Conservation (phyloP, 92 coral and sea anemone genomes). For the Desmophyllum pertusum region DNA sequence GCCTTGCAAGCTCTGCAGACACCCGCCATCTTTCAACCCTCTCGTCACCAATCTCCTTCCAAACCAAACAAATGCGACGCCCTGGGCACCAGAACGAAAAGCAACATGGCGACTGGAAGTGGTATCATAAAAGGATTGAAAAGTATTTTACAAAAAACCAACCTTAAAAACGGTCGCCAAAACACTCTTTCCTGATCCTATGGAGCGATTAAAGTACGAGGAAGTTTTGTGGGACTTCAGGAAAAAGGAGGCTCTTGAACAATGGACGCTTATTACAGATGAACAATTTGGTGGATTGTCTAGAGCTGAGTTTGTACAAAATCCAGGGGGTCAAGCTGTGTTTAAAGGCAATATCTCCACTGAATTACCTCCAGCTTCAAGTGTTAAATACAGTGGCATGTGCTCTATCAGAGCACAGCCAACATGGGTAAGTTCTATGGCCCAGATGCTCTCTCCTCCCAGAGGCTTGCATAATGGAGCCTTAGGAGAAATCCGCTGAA, state of each 20-base stretch:
- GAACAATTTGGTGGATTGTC: conserved; percentile 93
- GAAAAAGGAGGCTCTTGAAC: conserved; percentile 63
- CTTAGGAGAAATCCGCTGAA: no score
- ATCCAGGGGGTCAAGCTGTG: conserved; percentile 78
- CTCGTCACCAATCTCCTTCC: not conserved
- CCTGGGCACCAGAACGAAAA: not conserved
- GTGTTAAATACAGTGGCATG: conserved; percentile 90
- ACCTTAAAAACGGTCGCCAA: conserved; percentile 69
- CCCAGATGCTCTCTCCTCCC: not conserved
- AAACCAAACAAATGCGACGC: not conserved
- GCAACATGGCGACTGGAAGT: conserved; percentile 79
- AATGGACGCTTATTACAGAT: conserved; percentile 87
- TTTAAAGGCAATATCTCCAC: conserved; percentile 88
- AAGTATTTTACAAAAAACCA: conserved; percentile 50
- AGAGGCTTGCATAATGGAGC: not conserved
- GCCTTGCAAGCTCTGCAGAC: conserved; percentile 19
- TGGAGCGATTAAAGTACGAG: conserved; percentile 79
- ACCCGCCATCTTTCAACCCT: conserved; percentile 27
- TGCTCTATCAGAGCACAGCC: conserved; percentile 96
- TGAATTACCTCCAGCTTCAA: conserved; percentile 76
- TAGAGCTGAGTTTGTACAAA: conserved; percentile 74
- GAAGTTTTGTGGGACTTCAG: conserved; percentile 91
- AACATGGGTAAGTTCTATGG: conserved; percentile 66
- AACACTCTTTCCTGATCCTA: conserved; percentile 84
- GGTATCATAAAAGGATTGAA: conserved; percentile 41